Evolutionary conservation across 2,888 invertebrate genomes (phyloP).

Genomic region (Hirtodrosophila confusa): DNA sequence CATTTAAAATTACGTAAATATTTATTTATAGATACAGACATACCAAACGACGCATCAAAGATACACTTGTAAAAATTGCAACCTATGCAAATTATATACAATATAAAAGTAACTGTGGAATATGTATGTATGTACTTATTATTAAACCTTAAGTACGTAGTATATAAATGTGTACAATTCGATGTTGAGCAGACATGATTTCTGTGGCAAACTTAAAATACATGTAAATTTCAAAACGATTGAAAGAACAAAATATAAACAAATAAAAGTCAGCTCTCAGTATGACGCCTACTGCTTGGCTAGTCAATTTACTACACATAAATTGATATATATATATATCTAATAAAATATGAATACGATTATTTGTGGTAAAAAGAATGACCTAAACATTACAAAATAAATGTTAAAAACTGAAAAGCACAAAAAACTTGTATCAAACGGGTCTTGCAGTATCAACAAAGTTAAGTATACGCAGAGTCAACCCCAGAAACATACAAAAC

Average conservation of each 20-base stretch:
- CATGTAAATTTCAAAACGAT: constrained; percentile 31
- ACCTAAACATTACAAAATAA: constrained; percentile 73
- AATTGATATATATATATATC: constrained; percentile 42
- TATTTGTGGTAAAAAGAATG: constrained; percentile 75
- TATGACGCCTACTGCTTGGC: constrained; percentile 74
- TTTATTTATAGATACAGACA: constrained; percentile 76
- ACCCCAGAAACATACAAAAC: constrained; percentile 42
- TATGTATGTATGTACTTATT: constrained; percentile 48
- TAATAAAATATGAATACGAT: constrained; percentile 61
- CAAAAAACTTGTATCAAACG: background rate
- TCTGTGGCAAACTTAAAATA: constrained; percentile 14
- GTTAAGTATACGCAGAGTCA: constrained; percentile 36
- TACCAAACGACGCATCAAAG: constrained; percentile 56
- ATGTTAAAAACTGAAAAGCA: constrained; percentile 71
- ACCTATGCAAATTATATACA: constrained; percentile 56
- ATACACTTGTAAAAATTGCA: constrained; percentile 57
- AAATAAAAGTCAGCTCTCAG: constrained; percentile 58
- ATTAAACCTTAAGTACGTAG: constrained; percentile 44
- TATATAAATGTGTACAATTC: constrained; percentile 54
- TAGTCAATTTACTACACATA: constrained; percentile 61
- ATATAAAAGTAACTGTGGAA: constrained; percentile 33
- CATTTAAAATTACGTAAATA: constrained; percentile 42
- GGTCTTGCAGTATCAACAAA: no score
- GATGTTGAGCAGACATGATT: constrained; percentile 43
- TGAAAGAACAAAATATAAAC: constrained; percentile 9